Evolutionary conservation across 2,113 vertebrate genomes (phyloP), one percentile per base, ranked within the genome.

Genomic region (Synodontis membranacea): DNA sequence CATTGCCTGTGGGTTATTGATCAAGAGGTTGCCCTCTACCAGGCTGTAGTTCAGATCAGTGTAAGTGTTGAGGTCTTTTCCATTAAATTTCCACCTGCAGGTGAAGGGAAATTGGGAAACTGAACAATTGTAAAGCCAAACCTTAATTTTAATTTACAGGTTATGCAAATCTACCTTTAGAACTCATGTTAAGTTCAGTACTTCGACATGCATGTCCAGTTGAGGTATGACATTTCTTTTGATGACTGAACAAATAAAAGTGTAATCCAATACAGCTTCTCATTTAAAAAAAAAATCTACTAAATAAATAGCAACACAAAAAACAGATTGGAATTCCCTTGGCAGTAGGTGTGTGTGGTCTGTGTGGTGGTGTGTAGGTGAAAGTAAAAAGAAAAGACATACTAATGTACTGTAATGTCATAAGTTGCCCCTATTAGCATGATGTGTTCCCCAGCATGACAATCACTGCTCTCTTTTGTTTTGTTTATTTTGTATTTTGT

Each of bases 71-170:
- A 98, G 95, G 83, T 96, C 95, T 89, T 92, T 94, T 80, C 94
- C 95, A 90, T 97, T 96, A 90, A 95, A 95, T 90, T 95, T 96
- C 97, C 97, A 98, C 94, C 97, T 98, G 93, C 64, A 88, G 90
- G 92, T 37, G 9, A 79, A 83, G 54, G 64, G 15, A 37, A 66
- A 28, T n/a, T n/a, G n/a, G n/a, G n/a, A n/a, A 54, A 39, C 7
- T 48, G 42, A 82, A 34, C 15, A 48, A 50, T 52, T 28, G 34
- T 58, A 68, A 64, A 15, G 11, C 4, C 11, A 64, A 15, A 34
- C 11, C n/a, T 60, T 28, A 28, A 60, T 14, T 64, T 64, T 31
- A 64, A 31, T 64, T 14, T 31, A 64, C 60, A 31, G 60, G 60
- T n/a, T 64, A 64, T 31, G 3, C 12, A 64, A 64, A 64, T 31